Evolutionary conservation across 2,888 invertebrate genomes (phyloP).

Genomic region (Buathra laborator): DNA sequence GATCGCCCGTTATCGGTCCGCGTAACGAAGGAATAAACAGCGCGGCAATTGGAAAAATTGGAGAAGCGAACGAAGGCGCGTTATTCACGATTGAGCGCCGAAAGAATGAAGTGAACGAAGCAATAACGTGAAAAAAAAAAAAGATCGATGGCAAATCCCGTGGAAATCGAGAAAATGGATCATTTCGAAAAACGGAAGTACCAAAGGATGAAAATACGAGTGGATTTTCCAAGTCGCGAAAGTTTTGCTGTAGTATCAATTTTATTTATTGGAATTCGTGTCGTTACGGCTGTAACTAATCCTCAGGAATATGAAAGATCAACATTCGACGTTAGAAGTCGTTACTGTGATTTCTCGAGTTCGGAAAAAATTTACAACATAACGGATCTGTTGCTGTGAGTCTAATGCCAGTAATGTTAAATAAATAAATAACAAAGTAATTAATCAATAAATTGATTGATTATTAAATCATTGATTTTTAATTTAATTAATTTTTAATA

Average conservation of each 20-base stretch:
- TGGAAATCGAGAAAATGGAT: slow-evolving; percentile 8
- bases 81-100: slow-evolving; percentile 10
- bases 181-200: background rate
- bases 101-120: slow-evolving; percentile 4
- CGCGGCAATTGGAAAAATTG: background rate
- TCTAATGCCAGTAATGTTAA: slow-evolving; percentile 23
- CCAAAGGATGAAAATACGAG: slow-evolving; percentile 47
- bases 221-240: slow-evolving; percentile 35
- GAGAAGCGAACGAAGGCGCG: background rate
- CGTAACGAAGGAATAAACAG: slow-evolving; percentile 3
- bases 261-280: slow-evolving; percentile 53
- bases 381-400: slow-evolving; percentile 80
- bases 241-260: slow-evolving; percentile 45
- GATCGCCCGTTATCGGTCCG: slow-evolving; percentile 25
- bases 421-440: background rate
- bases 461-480: background rate
- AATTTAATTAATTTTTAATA: background rate
- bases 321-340: background rate
- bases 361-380: slow-evolving; percentile 74
- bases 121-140: background rate
- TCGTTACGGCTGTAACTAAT: slow-evolving; percentile 27
- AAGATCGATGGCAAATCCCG: background rate
- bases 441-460: background rate
- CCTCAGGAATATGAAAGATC: slow-evolving; percentile 2
- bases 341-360: slow-evolving; percentile 64